Percentiles rank a stretch among this genome's conserved stretches.
These are phyloP conservation scores for Griposia aprilina DNA, from an alignment of 2,888 invertebrate genomes.

Conservation along the genomic window DNA sequence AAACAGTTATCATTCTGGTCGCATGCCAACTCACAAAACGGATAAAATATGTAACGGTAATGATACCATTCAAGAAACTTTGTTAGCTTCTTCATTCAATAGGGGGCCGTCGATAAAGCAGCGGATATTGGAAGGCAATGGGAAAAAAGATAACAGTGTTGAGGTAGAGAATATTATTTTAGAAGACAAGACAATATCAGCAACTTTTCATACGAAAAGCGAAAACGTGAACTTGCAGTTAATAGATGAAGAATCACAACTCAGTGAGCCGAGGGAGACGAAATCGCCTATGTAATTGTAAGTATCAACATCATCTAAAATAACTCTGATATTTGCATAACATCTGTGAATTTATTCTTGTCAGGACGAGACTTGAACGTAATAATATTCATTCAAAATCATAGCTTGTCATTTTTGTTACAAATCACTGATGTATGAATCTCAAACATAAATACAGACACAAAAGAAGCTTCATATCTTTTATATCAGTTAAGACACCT, in stretches of 20 bases:
- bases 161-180: slow-evolving; percentile 91
- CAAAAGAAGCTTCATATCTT: slow-evolving; percentile 2
- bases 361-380: not conserved
- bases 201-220: slow-evolving; percentile 81
- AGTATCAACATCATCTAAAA: slow-evolving; percentile 68
- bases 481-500: not conserved
- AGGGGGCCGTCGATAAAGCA: slow-evolving; percentile 88
- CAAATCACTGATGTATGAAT: slow-evolving; percentile 22
- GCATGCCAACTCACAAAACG: slow-evolving; percentile 88
- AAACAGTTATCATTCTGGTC: slow-evolving; percentile 86
- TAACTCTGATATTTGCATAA: slow-evolving; percentile 9
- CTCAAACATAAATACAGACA: slow-evolving; percentile 6
- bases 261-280: slow-evolving; percentile 79
- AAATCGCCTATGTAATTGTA: slow-evolving; percentile 80
- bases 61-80: slow-evolving; percentile 93
- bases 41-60: slow-evolving; percentile 94
- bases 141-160: slow-evolving; percentile 88
- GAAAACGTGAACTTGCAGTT: slow-evolving; percentile 85
- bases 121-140: slow-evolving; percentile 79
- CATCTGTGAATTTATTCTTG: not conserved
- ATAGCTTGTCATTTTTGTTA: slow-evolving; percentile 14
- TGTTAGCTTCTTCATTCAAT: slow-evolving; percentile 91
- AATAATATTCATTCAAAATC: not conserved
- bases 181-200: slow-evolving; percentile 84
- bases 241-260: slow-evolving; percentile 85